Evolutionary conservation across 1,140 invertebrate species (phyloP), one percentile per base, ranked within the genome.

Genomic region (Caenorhabditis latens): DNA sequence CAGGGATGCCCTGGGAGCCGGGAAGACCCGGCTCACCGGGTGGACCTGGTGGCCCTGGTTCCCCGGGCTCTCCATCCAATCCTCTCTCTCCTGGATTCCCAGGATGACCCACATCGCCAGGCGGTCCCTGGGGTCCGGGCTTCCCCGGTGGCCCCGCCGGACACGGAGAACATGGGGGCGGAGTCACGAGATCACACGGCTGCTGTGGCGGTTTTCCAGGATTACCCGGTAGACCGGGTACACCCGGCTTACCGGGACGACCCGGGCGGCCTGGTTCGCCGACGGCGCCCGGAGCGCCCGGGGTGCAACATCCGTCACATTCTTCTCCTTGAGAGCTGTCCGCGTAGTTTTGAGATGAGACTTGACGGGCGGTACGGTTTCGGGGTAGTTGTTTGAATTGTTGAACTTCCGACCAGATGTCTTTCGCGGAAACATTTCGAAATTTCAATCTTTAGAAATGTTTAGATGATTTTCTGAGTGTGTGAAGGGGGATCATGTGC

Each of bases 191-290:
- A 8, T 79, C 71, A 50, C 71, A 79, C n/a, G 71, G 71, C 13
- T 79, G 71, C 4, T 79, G 13, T 19, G 71, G 71, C 13, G 71
- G 71, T 79, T 79, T 79, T 21, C 71, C 71, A 24, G 71, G 71
- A 40, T 79, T 79, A 5, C 71, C 71, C 24, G 71, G 71, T 13
- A 79, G 3, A 24, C 71, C 71, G 5, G 71, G 71, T 5, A 50
- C 71, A 6, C 71, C 71, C 5, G 71, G 71, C 13, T 53, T 50
- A 50, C 71, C 71, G 4, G 71, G 71, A 4, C 46, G 43, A 9
- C 71, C 71, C 9, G 71, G 71, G 5, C 71, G 71, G 11, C 71
- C 71, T 50, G 71, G 71, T 32, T 79, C 71, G 3, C 71, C 71
- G n/a, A 24, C n/a, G 9, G 71, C 46, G 4, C 71, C 71, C 4